Evolutionary conservation across 2,113 vertebrate species (phyloP).

Genomic region (Eira barbara): DNA sequence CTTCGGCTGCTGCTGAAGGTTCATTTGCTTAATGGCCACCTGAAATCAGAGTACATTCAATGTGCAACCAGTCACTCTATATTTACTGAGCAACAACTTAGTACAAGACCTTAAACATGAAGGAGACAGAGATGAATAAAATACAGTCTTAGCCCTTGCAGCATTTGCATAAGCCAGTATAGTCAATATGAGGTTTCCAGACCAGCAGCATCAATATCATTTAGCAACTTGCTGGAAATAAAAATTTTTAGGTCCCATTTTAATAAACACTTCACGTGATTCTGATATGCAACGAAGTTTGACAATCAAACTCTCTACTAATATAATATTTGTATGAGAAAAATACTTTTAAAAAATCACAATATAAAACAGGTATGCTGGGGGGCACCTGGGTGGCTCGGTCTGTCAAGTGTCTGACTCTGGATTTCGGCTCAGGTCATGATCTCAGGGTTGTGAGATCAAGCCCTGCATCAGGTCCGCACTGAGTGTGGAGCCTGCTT

Average conservation of each 20-base stretch:
- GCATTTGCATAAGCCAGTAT: neutral
- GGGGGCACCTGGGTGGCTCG: neutral
- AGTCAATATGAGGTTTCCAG: neutral
- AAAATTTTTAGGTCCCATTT: neutral
- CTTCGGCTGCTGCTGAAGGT: slow-evolving; percentile 97
- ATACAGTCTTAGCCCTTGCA: neutral
- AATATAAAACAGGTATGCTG: neutral
- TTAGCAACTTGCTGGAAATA: neutral
- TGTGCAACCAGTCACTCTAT: neutral
- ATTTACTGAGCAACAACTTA: neutral
- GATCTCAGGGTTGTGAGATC: neutral
- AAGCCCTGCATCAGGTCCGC: neutral
- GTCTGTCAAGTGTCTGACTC: neutral
- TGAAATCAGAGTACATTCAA: slow-evolving; percentile 71
- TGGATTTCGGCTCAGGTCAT: neutral
- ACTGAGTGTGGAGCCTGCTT: neutral
- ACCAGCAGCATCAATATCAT: neutral
- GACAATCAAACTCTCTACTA: neutral
- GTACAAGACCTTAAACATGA: neutral
- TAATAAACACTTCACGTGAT: neutral
- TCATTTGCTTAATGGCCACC: slow-evolving; percentile 99
- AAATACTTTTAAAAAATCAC: neutral
- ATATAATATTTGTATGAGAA: slow-evolving; percentile 20
- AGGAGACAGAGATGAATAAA: neutral
- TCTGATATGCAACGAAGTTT: neutral